phyloP scores from a whole-genome alignment of 2,797 vertebrate species.

The Molothrus aeneus region DNA sequence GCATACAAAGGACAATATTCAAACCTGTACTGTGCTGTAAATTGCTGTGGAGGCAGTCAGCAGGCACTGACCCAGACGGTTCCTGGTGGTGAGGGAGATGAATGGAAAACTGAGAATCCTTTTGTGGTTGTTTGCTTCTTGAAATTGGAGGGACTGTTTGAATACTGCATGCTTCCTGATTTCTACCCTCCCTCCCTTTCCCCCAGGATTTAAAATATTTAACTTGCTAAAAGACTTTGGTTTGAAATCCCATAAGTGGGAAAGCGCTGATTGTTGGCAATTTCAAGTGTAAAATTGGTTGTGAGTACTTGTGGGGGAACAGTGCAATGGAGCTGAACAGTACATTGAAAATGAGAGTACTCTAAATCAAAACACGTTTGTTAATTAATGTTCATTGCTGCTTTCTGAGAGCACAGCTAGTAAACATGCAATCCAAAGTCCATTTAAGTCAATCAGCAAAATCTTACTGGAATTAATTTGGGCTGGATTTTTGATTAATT shows the following conservation, averaged over 20 bases:
- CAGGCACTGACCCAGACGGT: not conserved
- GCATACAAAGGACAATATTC: not conserved
- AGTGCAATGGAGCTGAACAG: not conserved
- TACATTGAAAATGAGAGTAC: not conserved
- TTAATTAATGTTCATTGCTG: not conserved
- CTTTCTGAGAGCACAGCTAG: not conserved
- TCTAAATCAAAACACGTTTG: not conserved
- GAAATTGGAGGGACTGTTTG: not conserved
- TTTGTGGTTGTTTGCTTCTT: not conserved
- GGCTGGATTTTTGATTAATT: not conserved
- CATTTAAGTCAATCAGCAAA: not conserved
- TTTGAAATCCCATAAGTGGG: not conserved
- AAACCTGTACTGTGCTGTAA: not conserved
- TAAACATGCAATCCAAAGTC: not conserved
- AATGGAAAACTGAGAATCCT: not conserved
- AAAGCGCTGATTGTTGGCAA: not conserved
- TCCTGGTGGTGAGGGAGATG: not conserved
- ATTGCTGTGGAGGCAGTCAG: not conserved
- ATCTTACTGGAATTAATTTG: not conserved
- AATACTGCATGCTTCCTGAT: not conserved
- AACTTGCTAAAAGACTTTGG: not conserved
- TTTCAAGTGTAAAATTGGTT: constrained; percentile 35
- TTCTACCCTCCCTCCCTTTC: not conserved
- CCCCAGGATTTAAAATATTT: not conserved
- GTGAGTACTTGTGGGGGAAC: not conserved